Conservation (phyloP, 2,113 vertebrate species). For the Leucopsar rothschildi region DNA sequence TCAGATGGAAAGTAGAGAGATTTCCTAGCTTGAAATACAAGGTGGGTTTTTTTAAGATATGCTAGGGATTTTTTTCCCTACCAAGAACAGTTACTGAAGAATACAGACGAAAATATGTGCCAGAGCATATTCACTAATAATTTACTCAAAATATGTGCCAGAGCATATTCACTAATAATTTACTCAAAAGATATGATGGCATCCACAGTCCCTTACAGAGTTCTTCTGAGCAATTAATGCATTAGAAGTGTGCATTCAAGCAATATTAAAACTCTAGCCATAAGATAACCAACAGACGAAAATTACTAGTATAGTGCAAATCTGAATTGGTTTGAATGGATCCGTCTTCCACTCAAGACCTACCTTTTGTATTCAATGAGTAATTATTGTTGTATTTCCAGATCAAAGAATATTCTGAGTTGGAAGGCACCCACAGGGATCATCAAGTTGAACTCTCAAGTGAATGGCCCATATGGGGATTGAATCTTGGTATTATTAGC, state of each 20-base stretch:
- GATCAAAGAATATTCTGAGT: neutral
- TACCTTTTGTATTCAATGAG: neutral
- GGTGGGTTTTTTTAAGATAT: neutral
- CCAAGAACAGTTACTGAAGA: neutral
- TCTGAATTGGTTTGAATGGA: neutral
- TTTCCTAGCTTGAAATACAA: constrained; percentile 55
- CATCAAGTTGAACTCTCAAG: neutral
- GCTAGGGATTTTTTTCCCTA: neutral
- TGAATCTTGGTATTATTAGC: neutral
- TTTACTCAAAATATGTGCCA: constrained; percentile 1
- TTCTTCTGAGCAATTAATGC: constrained; percentile 19
- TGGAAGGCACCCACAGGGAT: neutral
- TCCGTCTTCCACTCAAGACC: neutral
- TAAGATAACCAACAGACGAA: constrained; percentile 5
- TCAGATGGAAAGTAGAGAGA: constrained; percentile 23
- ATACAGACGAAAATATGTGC: constrained; percentile 31
- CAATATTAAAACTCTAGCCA: neutral
- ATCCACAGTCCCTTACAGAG: neutral
- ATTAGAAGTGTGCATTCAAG: neutral
- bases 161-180: neutral
- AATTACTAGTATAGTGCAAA: neutral
- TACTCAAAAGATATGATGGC: neutral
- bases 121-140: neutral
- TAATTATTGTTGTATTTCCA: neutral
- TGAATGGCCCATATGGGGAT: neutral